Base-by-base conservation (phyloP, 2,797 vertebrate species). In the Enteromius fasciolatus region DNA sequence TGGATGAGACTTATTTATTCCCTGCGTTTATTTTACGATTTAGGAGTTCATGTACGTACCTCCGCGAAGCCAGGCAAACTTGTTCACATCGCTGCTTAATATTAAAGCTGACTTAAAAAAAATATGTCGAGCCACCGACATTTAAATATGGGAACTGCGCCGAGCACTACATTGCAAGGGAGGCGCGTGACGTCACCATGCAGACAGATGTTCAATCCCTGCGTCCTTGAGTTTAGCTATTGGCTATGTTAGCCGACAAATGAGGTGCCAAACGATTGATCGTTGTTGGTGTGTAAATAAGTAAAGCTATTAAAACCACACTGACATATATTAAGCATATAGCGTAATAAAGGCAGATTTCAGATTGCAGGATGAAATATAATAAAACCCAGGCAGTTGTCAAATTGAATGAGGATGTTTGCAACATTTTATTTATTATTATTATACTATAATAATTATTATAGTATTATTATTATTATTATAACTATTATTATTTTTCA, bases 131-230 rank as follows among this genome's bases (percentile, higher is more conserved):
- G 33, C 39, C 33, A 72, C 5, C 25, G 17, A n/a, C 39, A 69
- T 68, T 54, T 52, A 83, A 66, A 83, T 73, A 81, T 76, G 48
- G 77, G 59, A 39, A 63, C 86, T 83, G 86, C 83, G 68, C 61
- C 41, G 76, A 59, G 78, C 25, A 66, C 76, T 48, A 33, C 80
- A 80, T 75, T 70, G 81, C 61, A 50, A 78, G 41, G 52, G 61
- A 63, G 52, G 78, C 73, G 63, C 28, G 78, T 87, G 86, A 87
- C 86, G 86, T 87, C 86, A 87, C 28, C 69, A 73, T 75, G 66
- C 82, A 77, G 82, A 66, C 85, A 81, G 85, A 81, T 81, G 82
- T 81, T 83, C 39, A 75, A 20, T 50, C 41, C 54, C 67, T 28
- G 59, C 78, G 66, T 86, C 76, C 75, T 78, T 64, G 66, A 83